Conservation (phyloP, 2,888 invertebrate genomes). For the Anoplius nigerrimus region DNA sequence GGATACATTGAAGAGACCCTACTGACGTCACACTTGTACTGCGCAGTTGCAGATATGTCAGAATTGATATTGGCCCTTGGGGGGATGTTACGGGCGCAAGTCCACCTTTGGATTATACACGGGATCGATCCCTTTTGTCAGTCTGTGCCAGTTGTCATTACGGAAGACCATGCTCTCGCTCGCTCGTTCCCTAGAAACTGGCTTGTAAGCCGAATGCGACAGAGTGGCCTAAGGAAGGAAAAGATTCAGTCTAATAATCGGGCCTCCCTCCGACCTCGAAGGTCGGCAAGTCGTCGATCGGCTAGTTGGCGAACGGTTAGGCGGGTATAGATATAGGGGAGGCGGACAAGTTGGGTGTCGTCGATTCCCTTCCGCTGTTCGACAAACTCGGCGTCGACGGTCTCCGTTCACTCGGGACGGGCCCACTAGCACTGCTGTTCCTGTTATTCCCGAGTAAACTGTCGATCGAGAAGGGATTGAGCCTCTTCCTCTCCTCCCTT, state of each 20-base stretch:
- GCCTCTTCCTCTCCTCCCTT: slow-evolving; percentile 80
- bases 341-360: slow-evolving; percentile 63
- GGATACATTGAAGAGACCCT: slow-evolving; percentile 32
- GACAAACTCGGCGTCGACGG: slow-evolving; percentile 65
- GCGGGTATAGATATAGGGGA: slow-evolving; percentile 68
- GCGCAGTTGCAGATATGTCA: slow-evolving; percentile 65
- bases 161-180: no score
- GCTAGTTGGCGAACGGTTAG: slow-evolving; percentile 70
- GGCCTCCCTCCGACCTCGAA: no score
- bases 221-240: background rate
- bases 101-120: no score
- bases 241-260: no score
- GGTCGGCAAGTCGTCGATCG: slow-evolving; percentile 2
- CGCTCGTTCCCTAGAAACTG: no score
- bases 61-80: slow-evolving; percentile 62
- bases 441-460: slow-evolving; percentile 80
- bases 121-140: no score
- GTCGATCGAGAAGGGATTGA: slow-evolving; percentile 93
- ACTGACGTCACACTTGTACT: slow-evolving; percentile 28
- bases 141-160: no score
- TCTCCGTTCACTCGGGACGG: slow-evolving; percentile 60
- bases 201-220: background rate
- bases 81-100: no score
- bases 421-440: slow-evolving; percentile 53
- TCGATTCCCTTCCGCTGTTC: slow-evolving; percentile 66